Conservation (phyloP, 2,113 vertebrate genomes). For the Corythaixoides concolor region DNA sequence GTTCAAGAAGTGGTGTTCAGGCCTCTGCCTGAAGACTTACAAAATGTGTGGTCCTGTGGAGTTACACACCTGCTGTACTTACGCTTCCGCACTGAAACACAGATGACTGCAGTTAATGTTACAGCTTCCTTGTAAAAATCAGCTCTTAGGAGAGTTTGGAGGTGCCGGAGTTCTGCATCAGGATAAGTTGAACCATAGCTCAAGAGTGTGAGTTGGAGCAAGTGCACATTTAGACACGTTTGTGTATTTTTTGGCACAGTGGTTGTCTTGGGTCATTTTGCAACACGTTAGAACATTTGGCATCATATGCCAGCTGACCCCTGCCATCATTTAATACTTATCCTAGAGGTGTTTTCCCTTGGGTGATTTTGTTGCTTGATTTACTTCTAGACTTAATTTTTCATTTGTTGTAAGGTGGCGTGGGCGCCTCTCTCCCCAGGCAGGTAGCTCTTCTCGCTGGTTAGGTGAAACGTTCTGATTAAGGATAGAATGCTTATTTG, state of each 20-base stretch:
- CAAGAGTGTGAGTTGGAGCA: neutral
- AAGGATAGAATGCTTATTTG: neutral
- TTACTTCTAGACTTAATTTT: neutral
- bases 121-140: neutral
- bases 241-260: neutral
- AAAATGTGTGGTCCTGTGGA: neutral
- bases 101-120: neutral
- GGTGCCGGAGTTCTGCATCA: neutral
- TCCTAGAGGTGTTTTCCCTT: neutral
- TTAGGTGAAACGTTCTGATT: neutral
- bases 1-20: neutral
- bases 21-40: neutral
- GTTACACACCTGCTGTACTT: neutral
- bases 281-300: neutral
- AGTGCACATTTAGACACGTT: neutral
- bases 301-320: neutral
- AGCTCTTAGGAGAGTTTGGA: neutral
- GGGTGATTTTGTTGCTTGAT: neutral
- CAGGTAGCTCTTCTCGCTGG: no score
- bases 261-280: neutral
- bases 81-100: neutral
- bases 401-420: neutral
- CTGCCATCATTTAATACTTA: neutral
- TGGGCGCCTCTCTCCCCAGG: neutral
- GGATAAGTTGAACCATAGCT: neutral